Percentiles rank a stretch among this genome's conserved stretches.
Conservation (phyloP, 2,888 invertebrate genomes). For the Erebia epiphron region DNA sequence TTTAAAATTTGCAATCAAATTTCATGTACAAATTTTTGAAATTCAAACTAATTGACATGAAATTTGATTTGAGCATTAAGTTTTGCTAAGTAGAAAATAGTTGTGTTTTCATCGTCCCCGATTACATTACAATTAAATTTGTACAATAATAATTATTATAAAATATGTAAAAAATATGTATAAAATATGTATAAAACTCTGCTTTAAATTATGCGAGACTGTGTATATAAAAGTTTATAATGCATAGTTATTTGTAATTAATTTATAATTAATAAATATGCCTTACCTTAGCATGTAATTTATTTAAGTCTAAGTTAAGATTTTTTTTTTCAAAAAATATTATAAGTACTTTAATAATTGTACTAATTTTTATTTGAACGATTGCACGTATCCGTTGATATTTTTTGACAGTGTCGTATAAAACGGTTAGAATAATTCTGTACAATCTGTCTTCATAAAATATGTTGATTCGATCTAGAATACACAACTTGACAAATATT, state of each 20-base stretch:
- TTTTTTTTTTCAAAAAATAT: constrained; percentile 59
- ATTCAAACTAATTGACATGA: neutral
- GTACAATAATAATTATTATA: constrained; percentile 29
- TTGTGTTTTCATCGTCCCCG: neutral
- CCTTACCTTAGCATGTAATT: constrained; percentile 66
- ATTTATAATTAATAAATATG: constrained; percentile 76
- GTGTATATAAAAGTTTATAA: constrained; percentile 66
- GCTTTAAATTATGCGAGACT: constrained; percentile 79
- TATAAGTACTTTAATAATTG: constrained; percentile 37
- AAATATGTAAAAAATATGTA: constrained; percentile 40
- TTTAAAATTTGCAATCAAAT: neutral
- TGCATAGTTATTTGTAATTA: constrained; percentile 71
- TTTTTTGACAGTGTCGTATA: neutral
- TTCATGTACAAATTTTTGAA: neutral
- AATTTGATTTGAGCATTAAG: neutral
- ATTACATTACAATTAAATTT: constrained; percentile 23
- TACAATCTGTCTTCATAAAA: neutral
- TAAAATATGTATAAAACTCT: constrained; percentile 66
- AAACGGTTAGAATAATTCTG: neutral
- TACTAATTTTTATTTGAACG: neutral
- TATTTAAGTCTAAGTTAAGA: constrained; percentile 55
- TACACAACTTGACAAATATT: neutral
- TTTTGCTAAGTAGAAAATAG: neutral
- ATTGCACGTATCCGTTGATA: neutral
- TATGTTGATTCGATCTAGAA: neutral